Conservation (phyloP, 2,113 vertebrate genomes). For the Bettongia penicillata region DNA sequence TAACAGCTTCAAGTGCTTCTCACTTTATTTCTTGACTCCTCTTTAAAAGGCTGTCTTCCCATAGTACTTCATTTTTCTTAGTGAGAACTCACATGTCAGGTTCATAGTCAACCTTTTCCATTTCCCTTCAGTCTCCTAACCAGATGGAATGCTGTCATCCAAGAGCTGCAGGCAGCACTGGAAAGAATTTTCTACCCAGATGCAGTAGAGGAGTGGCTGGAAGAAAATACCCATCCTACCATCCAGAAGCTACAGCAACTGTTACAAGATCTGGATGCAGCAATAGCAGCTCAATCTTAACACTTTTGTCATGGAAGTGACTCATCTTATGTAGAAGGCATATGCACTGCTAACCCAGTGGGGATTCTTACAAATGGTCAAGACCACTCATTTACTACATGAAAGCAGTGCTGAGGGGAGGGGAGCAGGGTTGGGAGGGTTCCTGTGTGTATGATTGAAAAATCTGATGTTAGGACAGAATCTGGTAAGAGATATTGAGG, state of each 20-base stretch:
- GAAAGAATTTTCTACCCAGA: constrained; percentile 84
- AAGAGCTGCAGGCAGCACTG: constrained; percentile 88
- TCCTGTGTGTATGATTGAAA: neutral
- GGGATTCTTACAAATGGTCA: neutral
- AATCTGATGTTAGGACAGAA: neutral
- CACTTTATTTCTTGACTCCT: neutral
- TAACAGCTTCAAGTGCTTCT: neutral
- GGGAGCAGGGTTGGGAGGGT: neutral
- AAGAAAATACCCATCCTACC: constrained; percentile 90
- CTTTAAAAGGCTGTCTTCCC: neutral
- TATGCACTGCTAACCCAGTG: neutral
- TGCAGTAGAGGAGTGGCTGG: constrained; percentile 92
- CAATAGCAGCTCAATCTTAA: constrained; percentile 69
- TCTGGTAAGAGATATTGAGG: neutral
- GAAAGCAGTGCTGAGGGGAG: neutral
- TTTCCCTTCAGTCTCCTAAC: constrained; percentile 85
- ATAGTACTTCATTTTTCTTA: neutral
- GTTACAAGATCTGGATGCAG: constrained; percentile 84
- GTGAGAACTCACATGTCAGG: neutral
- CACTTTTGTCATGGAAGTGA: neutral
- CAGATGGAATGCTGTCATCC: constrained; percentile 82
- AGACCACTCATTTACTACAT: neutral
- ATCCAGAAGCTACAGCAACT: constrained; percentile 86
- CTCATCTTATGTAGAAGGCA: neutral
- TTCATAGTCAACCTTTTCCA: neutral